Percentiles rank a stretch among this genome's conserved stretches.
These are phyloP conservation scores for Oriolus oriolus DNA, from an alignment of 2,113 vertebrate species.

Conservation along the genomic window DNA sequence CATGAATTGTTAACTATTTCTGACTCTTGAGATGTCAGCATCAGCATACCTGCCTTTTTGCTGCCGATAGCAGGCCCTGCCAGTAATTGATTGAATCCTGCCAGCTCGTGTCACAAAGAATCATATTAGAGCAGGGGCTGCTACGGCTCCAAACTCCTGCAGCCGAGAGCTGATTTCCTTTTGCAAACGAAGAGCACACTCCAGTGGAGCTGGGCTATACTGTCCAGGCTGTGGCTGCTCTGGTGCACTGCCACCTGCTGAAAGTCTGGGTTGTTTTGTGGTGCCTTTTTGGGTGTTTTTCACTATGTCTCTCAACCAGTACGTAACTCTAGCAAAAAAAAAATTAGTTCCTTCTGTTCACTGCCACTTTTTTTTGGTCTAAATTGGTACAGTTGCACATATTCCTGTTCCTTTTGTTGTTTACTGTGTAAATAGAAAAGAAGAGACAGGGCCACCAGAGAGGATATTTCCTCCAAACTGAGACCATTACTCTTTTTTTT, in stretches of 20 bases:
- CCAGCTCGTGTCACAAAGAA: rapidly evolving
- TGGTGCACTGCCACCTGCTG: not conserved
- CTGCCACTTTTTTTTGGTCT: not conserved
- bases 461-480: not conserved
- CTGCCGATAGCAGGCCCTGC: not conserved
- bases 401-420: not conserved
- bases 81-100: not conserved
- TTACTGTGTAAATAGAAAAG: not conserved
- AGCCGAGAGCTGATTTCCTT: rapidly evolving
- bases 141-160: not conserved
- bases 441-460: not conserved
- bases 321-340: not conserved
- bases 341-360: not conserved
- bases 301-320: not conserved
- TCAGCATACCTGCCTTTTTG: not conserved
- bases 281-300: not conserved
- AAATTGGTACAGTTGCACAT: not conserved
- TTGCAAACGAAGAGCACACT: not conserved
- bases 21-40: not conserved
- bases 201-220: not conserved
- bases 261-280: not conserved
- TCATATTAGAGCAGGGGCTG: not conserved
- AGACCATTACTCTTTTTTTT: not conserved
- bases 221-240: not conserved
- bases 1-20: not conserved